Percentiles rank a stretch among this genome's conserved stretches.
Evolutionary conservation across 2,888 invertebrate species (phyloP).

Genomic region (Pinctada fucata): DNA sequence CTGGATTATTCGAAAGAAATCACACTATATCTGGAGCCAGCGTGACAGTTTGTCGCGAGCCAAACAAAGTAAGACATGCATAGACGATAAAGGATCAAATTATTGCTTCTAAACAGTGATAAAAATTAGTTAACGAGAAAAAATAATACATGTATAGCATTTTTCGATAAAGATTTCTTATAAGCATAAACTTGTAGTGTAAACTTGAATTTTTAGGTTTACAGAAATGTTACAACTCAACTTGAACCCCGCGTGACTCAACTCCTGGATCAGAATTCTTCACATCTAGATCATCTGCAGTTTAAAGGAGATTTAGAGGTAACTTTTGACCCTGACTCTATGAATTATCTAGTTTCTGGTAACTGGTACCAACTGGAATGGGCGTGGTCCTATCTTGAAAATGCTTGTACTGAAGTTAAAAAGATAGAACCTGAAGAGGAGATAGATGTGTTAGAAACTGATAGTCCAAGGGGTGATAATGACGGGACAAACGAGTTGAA

Average conservation of each 20-base stretch:
- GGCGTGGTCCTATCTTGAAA: conserved; percentile 31
- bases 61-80: too few relatives aligned
- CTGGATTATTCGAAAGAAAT: too few relatives aligned
- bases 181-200: too few relatives aligned
- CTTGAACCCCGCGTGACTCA: conserved; percentile 42
- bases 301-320: conserved; percentile 48
- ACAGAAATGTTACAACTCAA: conserved; percentile 37
- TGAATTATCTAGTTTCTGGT: conserved; percentile 46
- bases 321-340: conserved; percentile 41
- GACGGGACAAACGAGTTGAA: neutral
- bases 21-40: too few relatives aligned
- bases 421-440: neutral
- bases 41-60: too few relatives aligned
- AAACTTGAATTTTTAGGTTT: conserved; percentile 35
- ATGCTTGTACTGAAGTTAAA: neutral
- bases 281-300: conserved; percentile 47
- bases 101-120: too few relatives aligned
- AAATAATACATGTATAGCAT: too few relatives aligned
- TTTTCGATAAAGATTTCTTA: too few relatives aligned
- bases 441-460: neutral
- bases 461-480: neutral
- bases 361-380: conserved; percentile 53
- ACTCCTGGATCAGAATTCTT: conserved; percentile 40
- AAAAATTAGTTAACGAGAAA: too few relatives aligned
- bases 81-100: too few relatives aligned